Base-by-base conservation (phyloP, 2,888 invertebrate species). In the Thereva nobilitata region DNA sequence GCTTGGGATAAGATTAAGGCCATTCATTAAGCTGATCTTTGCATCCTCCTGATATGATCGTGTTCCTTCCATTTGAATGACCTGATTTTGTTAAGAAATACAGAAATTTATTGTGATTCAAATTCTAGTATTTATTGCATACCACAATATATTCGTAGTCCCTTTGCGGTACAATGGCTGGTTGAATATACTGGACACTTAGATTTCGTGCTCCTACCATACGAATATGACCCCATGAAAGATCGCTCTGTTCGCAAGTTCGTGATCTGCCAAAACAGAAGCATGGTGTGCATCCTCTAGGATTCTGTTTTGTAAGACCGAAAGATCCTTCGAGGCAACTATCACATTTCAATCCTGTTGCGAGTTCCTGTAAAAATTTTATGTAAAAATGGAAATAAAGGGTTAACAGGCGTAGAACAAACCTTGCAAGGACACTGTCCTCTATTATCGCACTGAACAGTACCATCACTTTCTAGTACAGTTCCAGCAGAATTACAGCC, bases 371-470 rank as follows among this genome's bases (percentile, higher is more conserved):
- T 35, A 54, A 54, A 63, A n/a, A 38, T 44, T 53, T 34, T 37
- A 10, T 4, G 4, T 41, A 23, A 40, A 0, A 5, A 2, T 1
- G 12, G 4, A 23, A 2, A 12, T 42, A 40, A 12, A 8, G 6
- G 34, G 6, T 34, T 37, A 35, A 12, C 23, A 44, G 44, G 35
- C 47, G n/a, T 53, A 8, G 47, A 57, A 10, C 76, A 75, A 76
- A 91, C 92, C 85, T 95, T 96, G 83, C 96, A 97, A n/a, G 89
- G 88, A 78, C 96, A 97, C 72, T 89, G 87, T 1, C 96, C 96
- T 59, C 81, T 81, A 0, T 87, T 83, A 73, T 89, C 86, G 74
- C 93, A 93, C 42, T 85, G 82, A 75, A 94, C 94, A 4, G 85
- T 74, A 0, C 85, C 86, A 70, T 83, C 82, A 1, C 81, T 80